Evolutionary conservation across 2,113 vertebrate genomes (phyloP).

Genomic region (Symphodus melops): DNA sequence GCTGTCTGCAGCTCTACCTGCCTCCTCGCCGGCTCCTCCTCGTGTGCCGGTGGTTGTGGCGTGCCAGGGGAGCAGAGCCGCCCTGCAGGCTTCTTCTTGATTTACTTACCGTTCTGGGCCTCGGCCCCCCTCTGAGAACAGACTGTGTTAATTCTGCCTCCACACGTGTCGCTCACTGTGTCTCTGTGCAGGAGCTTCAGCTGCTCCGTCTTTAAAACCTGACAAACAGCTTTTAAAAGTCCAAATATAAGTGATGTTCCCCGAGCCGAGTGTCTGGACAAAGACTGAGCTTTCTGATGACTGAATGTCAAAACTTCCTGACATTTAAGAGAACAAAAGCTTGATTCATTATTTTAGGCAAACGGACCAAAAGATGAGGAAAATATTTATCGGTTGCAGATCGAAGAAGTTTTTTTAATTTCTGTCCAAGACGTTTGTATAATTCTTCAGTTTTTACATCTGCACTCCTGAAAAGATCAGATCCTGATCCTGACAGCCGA

Average conservation of each 20-base stretch:
- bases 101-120: slow-evolving; percentile 79
- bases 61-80: slow-evolving; percentile 64
- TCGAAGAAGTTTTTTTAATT: too few relatives aligned
- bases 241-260: background rate
- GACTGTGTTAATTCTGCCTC: slow-evolving; percentile 66
- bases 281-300: background rate
- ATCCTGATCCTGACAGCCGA: too few relatives aligned
- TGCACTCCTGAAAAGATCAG: too few relatives aligned
- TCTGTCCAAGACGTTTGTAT: too few relatives aligned
- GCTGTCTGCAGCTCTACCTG: too few relatives aligned
- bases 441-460: too few relatives aligned
- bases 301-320: slow-evolving; percentile 11
- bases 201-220: background rate
- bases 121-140: slow-evolving; percentile 63
- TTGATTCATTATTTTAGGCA: background rate
- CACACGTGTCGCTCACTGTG: slow-evolving; percentile 13
- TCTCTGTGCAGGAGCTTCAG: background rate
- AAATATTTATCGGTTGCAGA: background rate
- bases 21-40: too few relatives aligned
- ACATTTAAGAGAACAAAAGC: background rate
- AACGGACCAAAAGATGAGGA: background rate
- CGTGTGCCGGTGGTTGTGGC: slow-evolving; percentile 50
- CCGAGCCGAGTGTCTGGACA: background rate
- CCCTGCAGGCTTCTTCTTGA: slow-evolving; percentile 68
- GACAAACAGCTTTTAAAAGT: background rate